Evolutionary conservation across 1,140 invertebrate genomes (phyloP).

Genomic region (Brachionus asplanchnoidis): DNA sequence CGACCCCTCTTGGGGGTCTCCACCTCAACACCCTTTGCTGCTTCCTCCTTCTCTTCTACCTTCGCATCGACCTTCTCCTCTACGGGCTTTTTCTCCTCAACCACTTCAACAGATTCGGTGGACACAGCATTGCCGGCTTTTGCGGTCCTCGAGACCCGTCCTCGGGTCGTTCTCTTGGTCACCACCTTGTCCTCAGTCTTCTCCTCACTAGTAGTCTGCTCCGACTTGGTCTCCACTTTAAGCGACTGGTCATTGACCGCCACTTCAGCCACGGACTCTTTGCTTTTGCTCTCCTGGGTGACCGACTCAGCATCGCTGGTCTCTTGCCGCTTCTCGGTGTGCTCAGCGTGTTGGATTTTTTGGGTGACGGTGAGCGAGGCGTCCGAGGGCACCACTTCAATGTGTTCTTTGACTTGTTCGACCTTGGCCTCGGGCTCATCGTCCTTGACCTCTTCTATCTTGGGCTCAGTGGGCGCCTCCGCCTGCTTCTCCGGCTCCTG

Average conservation of each 20-base stretch:
- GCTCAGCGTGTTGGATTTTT: background rate
- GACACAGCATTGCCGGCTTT: background rate
- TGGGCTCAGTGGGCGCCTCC: background rate
- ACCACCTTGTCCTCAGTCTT: background rate
- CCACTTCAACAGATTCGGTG: background rate
- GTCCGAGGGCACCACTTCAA: background rate
- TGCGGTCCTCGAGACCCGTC: background rate
- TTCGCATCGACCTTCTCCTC: constrained; percentile 17
- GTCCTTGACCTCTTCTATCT: background rate
- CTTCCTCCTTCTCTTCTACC: background rate
- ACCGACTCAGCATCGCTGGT: background rate
- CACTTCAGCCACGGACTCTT: background rate
- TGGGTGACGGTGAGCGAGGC: background rate
- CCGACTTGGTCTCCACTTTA: background rate
- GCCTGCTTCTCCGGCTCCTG: background rate
- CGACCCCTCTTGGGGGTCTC: background rate
- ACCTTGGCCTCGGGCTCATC: background rate
- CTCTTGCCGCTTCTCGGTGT: background rate
- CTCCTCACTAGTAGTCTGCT: background rate
- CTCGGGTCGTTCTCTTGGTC: background rate
- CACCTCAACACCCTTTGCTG: background rate
- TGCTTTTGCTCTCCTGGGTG: background rate
- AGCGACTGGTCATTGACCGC: background rate
- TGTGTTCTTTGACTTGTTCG: background rate
- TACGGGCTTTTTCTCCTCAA: constrained; percentile 17